phyloP scores from a whole-genome alignment of 64 coral and sea anemone species.

The Catalaphyllia jardinei region DNA sequence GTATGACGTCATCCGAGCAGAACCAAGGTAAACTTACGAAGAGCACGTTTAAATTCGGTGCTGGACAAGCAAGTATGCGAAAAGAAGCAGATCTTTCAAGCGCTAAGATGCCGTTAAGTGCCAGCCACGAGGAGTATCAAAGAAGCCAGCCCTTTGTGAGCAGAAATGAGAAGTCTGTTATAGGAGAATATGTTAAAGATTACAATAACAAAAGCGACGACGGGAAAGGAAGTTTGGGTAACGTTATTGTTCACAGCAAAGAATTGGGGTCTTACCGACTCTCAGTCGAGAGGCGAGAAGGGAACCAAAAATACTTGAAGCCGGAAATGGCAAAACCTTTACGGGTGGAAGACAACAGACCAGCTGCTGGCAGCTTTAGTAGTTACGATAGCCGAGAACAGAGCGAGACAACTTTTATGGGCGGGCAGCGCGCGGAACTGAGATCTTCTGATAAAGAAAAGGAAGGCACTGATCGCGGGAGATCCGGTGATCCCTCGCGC shows the following conservation, averaged over 20 bases:
- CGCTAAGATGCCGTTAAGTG: not conserved
- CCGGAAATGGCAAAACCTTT: slow-evolving; percentile 1
- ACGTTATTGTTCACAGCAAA: slow-evolving; percentile 3
- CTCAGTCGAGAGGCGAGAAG: slow-evolving; percentile 24
- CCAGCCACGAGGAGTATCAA: not conserved
- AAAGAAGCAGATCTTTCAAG: slow-evolving; percentile 16
- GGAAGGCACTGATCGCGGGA: slow-evolving; percentile 6
- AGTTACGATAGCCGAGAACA: slow-evolving; percentile 1
- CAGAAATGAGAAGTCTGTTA: slow-evolving; percentile 84
- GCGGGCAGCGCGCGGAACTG: not conserved
- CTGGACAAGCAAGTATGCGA: not conserved
- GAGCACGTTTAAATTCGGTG: not conserved
- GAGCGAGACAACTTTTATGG: not conserved
- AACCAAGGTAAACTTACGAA: not conserved
- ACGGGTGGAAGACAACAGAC: slow-evolving; percentile 4
- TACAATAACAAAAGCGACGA: slow-evolving; percentile 84
- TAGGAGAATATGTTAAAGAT: slow-evolving; percentile 69
- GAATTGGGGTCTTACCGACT: slow-evolving; percentile 19
- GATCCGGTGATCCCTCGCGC: not conserved
- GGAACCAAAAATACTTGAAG: slow-evolving; percentile 11
- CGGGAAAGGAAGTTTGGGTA: slow-evolving; percentile 42
- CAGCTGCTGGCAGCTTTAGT: not conserved
- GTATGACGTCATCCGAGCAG: not conserved
- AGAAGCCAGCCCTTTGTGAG: slow-evolving; percentile 37
- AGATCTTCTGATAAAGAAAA: slow-evolving; percentile 5